A percentile compares a stretch with the other conserved stretches of the same genome.
phyloP scores from a whole-genome alignment of 92 coral and sea anemone genomes.

The Pocillopora grandis region DNA sequence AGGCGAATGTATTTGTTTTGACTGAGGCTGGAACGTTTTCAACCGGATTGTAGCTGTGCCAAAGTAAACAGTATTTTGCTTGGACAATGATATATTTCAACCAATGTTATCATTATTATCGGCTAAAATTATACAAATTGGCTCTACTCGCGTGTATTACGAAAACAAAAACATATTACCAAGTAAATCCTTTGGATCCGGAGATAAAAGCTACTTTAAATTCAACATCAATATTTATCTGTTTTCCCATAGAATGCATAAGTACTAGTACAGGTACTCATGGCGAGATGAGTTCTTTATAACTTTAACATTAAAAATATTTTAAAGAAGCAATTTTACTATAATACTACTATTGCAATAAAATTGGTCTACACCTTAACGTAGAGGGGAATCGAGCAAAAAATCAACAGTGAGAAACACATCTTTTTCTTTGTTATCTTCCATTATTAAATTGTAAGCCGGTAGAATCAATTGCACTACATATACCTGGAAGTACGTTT shows the following conservation, averaged over 20 bases:
- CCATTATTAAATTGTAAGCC: no score
- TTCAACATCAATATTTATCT: neutral
- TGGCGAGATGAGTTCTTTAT: no score
- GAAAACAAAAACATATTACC: neutral
- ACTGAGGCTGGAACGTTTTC: neutral
- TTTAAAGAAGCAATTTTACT: no score
- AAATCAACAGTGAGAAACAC: no score
- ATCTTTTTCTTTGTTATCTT: no score
- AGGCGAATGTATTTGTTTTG: neutral
- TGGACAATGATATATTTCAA: neutral
- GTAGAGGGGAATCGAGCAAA: no score
- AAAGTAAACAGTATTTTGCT: neutral
- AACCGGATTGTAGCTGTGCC: neutral
- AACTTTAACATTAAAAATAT: no score
- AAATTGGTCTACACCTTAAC: no score
- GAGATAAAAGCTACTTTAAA: neutral
- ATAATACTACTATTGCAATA: no score
- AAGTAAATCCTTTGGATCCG: neutral
- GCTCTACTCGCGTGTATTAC: neutral
- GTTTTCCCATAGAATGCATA: neutral
- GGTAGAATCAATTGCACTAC: no score
- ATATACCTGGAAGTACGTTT: no score
- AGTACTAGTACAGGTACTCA: neutral
- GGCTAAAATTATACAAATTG: neutral
- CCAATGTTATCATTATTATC: conserved; percentile 12